Conservation (phyloP, 2,888 invertebrate genomes). For the Trachelus tabidus region DNA sequence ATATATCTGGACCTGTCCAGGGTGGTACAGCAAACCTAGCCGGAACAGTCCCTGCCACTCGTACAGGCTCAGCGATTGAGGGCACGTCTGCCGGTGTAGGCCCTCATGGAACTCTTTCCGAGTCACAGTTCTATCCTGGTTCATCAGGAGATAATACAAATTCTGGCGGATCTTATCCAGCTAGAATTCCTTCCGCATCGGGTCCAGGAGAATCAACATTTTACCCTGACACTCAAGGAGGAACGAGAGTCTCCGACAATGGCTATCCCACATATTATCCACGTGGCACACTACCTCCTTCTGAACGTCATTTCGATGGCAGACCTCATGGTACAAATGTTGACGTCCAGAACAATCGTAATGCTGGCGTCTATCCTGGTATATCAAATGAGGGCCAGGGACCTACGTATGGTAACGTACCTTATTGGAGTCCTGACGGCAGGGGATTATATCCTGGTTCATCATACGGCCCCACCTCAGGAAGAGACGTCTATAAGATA, state of each 20-base stretch:
- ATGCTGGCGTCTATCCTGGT: not conserved
- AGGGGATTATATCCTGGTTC: not conserved
- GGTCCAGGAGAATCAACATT: not conserved
- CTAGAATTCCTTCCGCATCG: not conserved
- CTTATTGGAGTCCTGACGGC: not conserved
- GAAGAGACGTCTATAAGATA: not conserved
- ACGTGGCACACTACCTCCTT: not conserved
- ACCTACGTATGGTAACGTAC: not conserved
- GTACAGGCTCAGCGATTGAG: not conserved
- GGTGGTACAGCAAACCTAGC: not conserved
- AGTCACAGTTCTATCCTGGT: not conserved
- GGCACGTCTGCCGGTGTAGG: not conserved
- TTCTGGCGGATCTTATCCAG: not conserved
- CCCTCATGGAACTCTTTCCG: not conserved
- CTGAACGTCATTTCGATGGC: not conserved
- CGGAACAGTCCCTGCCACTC: not conserved
- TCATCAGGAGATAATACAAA: not conserved
- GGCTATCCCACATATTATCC: not conserved
- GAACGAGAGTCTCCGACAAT: not conserved
- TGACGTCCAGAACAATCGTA: not conserved
- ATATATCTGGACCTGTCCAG: not conserved
- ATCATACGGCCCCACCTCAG: not conserved
- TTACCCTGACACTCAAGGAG: not conserved
- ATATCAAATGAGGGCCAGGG: not conserved
- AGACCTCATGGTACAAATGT: not conserved